phyloP scores from a whole-genome alignment of 2,113 vertebrate genomes.

The Crypturellus undulatus region DNA sequence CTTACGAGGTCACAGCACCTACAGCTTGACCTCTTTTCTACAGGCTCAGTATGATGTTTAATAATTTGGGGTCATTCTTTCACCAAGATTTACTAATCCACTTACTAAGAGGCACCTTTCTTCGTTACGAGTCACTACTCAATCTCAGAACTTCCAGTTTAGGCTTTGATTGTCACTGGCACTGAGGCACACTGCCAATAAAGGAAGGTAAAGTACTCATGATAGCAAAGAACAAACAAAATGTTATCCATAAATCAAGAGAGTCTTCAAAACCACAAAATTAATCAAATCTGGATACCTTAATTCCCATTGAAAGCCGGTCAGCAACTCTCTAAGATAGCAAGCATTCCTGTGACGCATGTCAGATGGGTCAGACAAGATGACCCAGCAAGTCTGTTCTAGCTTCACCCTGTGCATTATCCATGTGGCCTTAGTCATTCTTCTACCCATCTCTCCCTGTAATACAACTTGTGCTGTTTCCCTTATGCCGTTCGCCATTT shows the following conservation, averaged over 20 bases:
- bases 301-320: background rate
- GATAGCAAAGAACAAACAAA: background rate
- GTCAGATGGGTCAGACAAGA: background rate
- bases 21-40: background rate
- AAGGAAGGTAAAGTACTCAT: background rate
- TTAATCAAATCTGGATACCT: background rate
- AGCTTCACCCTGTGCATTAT: background rate
- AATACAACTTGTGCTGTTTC: background rate
- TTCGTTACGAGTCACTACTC: background rate
- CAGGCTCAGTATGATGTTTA: background rate
- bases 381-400: background rate
- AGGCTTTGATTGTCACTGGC: background rate
- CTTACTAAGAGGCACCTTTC: background rate
- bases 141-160: background rate
- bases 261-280: background rate
- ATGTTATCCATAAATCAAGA: background rate
- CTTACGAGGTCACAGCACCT: background rate
- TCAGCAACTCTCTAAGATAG: background rate
- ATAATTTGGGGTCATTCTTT: background rate
- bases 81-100: background rate
- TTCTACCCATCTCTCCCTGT: background rate
- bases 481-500: background rate
- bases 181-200: background rate
- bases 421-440: background rate
- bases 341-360: background rate